phyloP scores from a whole-genome alignment of 2,113 vertebrate species.

The Trochalopteron elliotii region DNA sequence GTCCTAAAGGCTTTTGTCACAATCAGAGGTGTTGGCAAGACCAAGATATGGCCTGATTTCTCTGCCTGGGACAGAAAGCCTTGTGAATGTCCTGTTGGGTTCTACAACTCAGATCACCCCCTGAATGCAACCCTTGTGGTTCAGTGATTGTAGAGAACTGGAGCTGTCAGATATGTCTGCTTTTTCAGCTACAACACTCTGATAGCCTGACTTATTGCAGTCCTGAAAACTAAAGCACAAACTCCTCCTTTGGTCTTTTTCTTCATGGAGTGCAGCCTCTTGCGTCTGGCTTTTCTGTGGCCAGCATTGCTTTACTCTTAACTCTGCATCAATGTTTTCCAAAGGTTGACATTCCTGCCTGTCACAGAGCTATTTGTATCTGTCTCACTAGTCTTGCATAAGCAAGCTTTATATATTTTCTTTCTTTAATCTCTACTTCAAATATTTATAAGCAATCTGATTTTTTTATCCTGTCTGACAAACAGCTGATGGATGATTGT shows the following conservation, averaged over 20 bases:
- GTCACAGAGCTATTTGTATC: neutral
- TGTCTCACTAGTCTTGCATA: neutral
- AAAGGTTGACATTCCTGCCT: neutral
- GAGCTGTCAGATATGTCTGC: neutral
- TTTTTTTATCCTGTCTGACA: neutral
- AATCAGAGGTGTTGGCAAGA: neutral
- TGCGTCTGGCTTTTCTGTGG: neutral
- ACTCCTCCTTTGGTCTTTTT: neutral
- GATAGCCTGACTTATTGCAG: neutral
- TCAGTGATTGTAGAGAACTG: neutral
- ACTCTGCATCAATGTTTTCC: neutral
- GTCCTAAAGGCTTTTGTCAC: neutral
- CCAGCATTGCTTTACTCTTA: neutral
- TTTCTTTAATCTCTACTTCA: neutral
- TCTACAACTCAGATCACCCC: fast-evolving
- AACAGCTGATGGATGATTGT: neutral
- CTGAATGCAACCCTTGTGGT: neutral
- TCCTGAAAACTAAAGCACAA: neutral
- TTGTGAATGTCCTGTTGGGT: neutral
- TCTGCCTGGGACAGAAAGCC: neutral
- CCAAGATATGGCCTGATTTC: neutral
- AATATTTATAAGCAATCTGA: neutral
- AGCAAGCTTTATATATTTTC: neutral
- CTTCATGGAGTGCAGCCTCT: neutral
- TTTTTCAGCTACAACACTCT: neutral